phyloP scores from a whole-genome alignment of 1,140 invertebrate genomes.

The Venturia canescens region DNA sequence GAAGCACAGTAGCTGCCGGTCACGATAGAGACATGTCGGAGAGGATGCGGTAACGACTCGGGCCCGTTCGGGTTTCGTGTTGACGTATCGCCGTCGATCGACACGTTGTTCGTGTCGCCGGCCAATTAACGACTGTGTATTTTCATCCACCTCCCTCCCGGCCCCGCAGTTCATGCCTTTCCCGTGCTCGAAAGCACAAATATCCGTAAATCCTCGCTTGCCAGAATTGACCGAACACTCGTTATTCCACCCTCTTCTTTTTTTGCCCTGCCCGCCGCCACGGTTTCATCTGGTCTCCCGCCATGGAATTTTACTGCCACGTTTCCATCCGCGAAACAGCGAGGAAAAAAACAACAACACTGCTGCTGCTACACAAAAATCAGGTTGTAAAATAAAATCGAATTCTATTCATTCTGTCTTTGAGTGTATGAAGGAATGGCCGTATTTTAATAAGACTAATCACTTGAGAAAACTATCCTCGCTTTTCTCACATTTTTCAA shows the following conservation, averaged over 20 bases:
- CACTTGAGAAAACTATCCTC: too few relatives aligned
- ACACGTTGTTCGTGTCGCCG: slow-evolving; percentile 53
- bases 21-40: slow-evolving; percentile 32
- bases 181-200: slow-evolving; percentile 47
- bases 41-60: slow-evolving; percentile 54
- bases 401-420: too few relatives aligned
- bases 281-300: slow-evolving; percentile 1
- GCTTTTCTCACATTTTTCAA: too few relatives aligned
- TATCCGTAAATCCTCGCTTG: slow-evolving; percentile 60
- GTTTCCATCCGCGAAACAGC: background rate
- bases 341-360: background rate
- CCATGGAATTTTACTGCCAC: background rate
- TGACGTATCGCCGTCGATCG: slow-evolving; percentile 61
- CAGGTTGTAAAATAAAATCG: background rate
- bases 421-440: too few relatives aligned
- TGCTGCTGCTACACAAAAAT: background rate
- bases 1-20: background rate
- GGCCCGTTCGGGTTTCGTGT: slow-evolving; percentile 57
- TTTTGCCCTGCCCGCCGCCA: slow-evolving; percentile 1
- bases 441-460: too few relatives aligned
- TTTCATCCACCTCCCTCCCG: slow-evolving; percentile 53
- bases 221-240: slow-evolving; percentile 40
- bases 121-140: slow-evolving; percentile 62
- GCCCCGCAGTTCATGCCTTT: background rate
- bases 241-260: slow-evolving; percentile 24